A percentile compares a stretch with the other conserved stretches of the same genome.
phyloP scores from a whole-genome alignment of 2,797 vertebrate genomes.

The Cheirogaleus major region DNA sequence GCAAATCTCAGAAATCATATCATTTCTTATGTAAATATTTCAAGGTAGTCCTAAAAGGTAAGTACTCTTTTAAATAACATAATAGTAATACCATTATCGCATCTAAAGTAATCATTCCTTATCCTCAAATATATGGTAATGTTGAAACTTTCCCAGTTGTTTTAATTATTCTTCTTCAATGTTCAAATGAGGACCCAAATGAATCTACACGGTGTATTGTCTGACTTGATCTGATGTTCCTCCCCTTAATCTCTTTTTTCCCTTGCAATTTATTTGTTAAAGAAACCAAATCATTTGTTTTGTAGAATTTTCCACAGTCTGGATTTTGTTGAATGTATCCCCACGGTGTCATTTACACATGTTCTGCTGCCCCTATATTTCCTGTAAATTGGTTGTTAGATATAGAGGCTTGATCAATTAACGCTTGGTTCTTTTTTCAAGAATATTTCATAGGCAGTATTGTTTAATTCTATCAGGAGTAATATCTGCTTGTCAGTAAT shows the following conservation, averaged over 20 bases:
- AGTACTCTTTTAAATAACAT: neutral
- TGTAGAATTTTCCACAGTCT: conserved; percentile 50
- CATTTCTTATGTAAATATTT: conserved; percentile 20
- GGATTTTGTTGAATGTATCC: conserved; percentile 65
- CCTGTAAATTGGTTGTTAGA: conserved; percentile 70
- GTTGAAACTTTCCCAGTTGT: neutral
- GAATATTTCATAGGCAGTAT: conserved; percentile 3
- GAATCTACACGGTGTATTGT: neutral
- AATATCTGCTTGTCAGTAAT: neutral
- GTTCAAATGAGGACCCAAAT: conserved; percentile 35
- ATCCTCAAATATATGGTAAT: neutral
- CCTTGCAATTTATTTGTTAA: conserved; percentile 52
- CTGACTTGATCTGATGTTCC: conserved; percentile 22
- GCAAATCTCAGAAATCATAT: conserved; percentile 10
- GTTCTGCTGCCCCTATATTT: conserved; percentile 64
- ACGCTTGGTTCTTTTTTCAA: neutral
- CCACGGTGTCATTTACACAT: conserved; percentile 60
- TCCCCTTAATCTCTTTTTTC: neutral
- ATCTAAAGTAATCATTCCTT: neutral
- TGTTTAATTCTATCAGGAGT: conserved; percentile 7
- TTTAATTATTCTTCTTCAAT: neutral
- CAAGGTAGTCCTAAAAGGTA: neutral
- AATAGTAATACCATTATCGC: neutral
- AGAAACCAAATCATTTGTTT: conserved; percentile 42
- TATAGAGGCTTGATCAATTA: conserved; percentile 59